phyloP scores from a whole-genome alignment of 2,888 invertebrate species.

The Poecilus cupreus region DNA sequence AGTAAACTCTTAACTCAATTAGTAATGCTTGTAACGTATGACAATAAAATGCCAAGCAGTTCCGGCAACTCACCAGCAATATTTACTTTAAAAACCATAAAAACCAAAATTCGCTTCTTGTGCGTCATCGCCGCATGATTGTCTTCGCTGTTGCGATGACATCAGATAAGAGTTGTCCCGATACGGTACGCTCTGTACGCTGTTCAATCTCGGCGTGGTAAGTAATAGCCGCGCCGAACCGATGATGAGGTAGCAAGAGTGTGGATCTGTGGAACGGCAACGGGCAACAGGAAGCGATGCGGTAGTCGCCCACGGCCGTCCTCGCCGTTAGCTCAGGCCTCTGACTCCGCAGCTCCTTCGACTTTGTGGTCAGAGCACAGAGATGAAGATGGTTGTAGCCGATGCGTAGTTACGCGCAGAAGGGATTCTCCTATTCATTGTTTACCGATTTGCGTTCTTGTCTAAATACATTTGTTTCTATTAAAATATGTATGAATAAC shows the following conservation, averaged over 20 bases:
- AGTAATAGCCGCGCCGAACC: not conserved
- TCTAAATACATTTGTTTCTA: no score
- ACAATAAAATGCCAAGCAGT: conserved; percentile 29
- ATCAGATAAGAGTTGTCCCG: conserved; percentile 28
- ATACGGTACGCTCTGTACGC: not conserved
- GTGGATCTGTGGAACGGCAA: not conserved
- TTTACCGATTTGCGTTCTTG: no score
- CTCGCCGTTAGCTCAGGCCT: conserved; percentile 36
- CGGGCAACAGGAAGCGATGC: conserved; percentile 50
- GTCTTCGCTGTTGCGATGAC: not conserved
- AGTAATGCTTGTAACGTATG: not conserved
- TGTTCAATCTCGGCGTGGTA: not conserved
- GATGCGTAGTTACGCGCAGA: not conserved
- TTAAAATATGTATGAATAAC: no score
- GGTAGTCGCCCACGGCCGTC: conserved; percentile 55
- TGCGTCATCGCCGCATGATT: not conserved
- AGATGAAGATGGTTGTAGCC: not conserved
- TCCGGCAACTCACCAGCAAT: conserved; percentile 23
- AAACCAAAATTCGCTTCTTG: conserved; percentile 3
- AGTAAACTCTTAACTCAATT: not conserved
- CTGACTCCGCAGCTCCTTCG: not conserved
- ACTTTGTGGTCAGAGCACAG: no score
- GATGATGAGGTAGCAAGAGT: not conserved
- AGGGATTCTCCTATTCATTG: no score
- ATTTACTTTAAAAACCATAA: conserved; percentile 21